Base-by-base conservation (phyloP, 2,888 invertebrate species). In the Cantharis rustica region DNA sequence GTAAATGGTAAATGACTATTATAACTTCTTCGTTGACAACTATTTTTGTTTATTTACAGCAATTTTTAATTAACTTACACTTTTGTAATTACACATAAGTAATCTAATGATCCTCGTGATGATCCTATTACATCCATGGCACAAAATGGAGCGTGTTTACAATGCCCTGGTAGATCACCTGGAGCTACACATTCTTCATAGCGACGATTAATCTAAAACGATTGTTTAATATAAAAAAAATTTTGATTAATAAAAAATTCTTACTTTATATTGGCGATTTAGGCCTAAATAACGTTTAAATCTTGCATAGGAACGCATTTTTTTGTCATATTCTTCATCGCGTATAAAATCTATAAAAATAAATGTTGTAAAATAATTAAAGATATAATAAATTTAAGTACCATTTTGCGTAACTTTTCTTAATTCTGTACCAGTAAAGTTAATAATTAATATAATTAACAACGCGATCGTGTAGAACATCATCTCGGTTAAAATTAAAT, bases 21-120 rank as follows among this genome's bases (percentile, higher is more conserved):
- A n/a, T n/a, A n/a, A n/a, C n/a, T n/a, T n/a, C n/a, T n/a, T n/a
- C n/a, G n/a, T n/a, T n/a, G n/a, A n/a, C n/a, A n/a, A n/a, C n/a
- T n/a, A n/a, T n/a, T n/a, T n/a, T n/a, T n/a, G n/a, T n/a, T n/a
- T n/a, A n/a, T n/a, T n/a, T n/a, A n/a, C n/a, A n/a, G n/a, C n/a
- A n/a, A 17, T 3, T 3, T 17, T 17, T 17, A 17, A 72, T 27
- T 68, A 89, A 3, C 91, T 89, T 86, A 93, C 92, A 90, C 87
- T 83, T 91, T 89, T 80, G 93, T 91, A 76, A 94, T 93, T 61
- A 94, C 90, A 86, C 95, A 95, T 71, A 93, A 87, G 84, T 94
- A 93, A 80, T 93, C 92, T 83, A 93, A 89, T 89, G 85, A 91
- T 87, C 85, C 89, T 85, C 79, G 90, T 88, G 84, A 92, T 89